Base-by-base conservation (phyloP, 2,797 vertebrate genomes). In the Podargus strigoides region DNA sequence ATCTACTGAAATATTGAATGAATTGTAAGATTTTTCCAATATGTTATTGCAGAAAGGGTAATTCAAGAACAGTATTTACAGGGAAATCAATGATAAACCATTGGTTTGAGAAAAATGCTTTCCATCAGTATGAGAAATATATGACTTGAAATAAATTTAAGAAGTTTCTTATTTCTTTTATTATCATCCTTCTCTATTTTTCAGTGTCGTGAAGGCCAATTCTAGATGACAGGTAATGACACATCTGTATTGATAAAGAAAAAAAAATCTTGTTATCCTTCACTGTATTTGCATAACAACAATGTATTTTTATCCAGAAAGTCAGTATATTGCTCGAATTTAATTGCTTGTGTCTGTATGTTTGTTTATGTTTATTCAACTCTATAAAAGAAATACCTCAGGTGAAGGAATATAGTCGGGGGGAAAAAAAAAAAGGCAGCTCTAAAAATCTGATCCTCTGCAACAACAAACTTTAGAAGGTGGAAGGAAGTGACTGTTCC, bases 41-140 rank as follows among this genome's bases (percentile, higher is more conserved):
- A 80, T 28, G 39, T 89, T 80, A 72, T 27, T 50, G 69, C 6
- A 16, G 52, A 86, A 90, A 36, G 22, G 28, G 49, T 91, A 94
- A 94, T 78, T 92, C 73, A 68, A 85, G 36, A 58, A 72, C 55
- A 75, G n/a, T 74, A 86, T 93, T 96, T 90, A 81, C 69, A 91
- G 30, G n/a, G 22, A 94, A 95, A 91, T 95, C 90, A 72, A 96
- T 94, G 63, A 90, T 53, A 93, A 47, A 34, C 16, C 28, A 62
- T 52, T 81, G 67, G 49, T 90, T 75, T 50, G 50, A 84, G 42
- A 90, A 92, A 80, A 95, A 46, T 21, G 26, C 75, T 88, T 93
- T 88, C 50, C 26, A 87, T 87, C 85, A 94, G 86, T 93, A 91
- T 58, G 26, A 89, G 77, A 91, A 96, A 84, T 41, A 9, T 36